Conservation (phyloP, 2,113 vertebrate species). For the Leptosomus discolor region DNA sequence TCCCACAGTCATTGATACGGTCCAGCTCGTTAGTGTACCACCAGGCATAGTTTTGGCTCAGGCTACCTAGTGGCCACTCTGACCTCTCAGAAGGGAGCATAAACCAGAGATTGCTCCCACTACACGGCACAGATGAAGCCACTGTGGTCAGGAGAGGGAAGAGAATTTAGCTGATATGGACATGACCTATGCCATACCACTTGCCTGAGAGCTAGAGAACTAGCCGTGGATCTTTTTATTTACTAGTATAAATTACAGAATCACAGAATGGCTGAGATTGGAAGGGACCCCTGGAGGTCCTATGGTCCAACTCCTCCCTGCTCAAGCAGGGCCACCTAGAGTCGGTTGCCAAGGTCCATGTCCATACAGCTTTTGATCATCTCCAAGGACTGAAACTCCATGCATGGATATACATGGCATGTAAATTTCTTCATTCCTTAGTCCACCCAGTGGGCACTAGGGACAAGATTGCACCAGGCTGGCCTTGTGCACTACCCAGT, state of each 20-base stretch:
- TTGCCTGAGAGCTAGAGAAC: not conserved
- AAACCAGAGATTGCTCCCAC: not conserved
- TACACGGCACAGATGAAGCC: not conserved
- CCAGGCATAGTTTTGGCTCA: not conserved
- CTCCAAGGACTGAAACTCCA: not conserved
- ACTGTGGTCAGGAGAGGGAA: not conserved
- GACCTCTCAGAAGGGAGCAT: not conserved
- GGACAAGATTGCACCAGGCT: not conserved
- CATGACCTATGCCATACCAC: not conserved
- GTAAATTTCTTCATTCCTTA: not conserved
- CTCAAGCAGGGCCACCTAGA: not conserved
- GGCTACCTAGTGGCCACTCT: not conserved
- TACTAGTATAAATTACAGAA: not conserved
- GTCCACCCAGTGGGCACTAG: not conserved
- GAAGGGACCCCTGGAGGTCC: not conserved
- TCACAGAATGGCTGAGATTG: no score
- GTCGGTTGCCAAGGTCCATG: not conserved
- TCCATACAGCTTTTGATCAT: not conserved
- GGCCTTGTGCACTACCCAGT: not conserved
- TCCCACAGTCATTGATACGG: not conserved
- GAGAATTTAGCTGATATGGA: not conserved
- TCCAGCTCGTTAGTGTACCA: not conserved
- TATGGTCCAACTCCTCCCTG: not conserved
- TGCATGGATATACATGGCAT: not conserved
- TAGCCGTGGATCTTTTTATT: not conserved